phyloP scores from a whole-genome alignment of 2,797 vertebrate genomes.

The Pangasius krempfi region DNA sequence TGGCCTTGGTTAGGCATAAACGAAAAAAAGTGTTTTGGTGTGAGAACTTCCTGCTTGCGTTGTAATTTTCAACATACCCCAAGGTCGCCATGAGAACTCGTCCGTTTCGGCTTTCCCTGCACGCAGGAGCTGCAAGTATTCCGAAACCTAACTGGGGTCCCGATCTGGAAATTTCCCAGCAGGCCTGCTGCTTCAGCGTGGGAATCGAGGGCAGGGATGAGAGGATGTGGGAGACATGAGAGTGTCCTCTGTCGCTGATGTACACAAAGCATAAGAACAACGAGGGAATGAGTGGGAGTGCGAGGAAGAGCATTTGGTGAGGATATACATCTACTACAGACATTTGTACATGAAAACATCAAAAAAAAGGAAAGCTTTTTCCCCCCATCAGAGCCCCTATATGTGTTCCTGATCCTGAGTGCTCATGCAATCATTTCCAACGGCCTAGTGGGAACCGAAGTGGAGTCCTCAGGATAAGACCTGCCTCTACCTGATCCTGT shows the following conservation, averaged over 20 bases:
- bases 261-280: constrained; percentile 57
- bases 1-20: constrained; percentile 72
- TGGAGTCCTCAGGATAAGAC: constrained; percentile 66
- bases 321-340: neutral
- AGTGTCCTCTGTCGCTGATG: constrained; percentile 60
- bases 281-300: constrained; percentile 31
- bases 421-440: constrained; percentile 32
- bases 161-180: constrained; percentile 68
- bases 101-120: constrained; percentile 43
- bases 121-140: constrained; percentile 51
- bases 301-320: neutral
- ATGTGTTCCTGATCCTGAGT: constrained; percentile 18
- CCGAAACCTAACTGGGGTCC: constrained; percentile 56
- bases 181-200: constrained; percentile 62
- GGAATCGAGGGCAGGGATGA: constrained; percentile 73
- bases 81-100: constrained; percentile 52
- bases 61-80: constrained; percentile 57
- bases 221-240: constrained; percentile 66
- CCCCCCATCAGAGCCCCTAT: neutral
- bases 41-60: constrained; percentile 67
- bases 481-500: constrained; percentile 64
- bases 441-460: constrained; percentile 59
- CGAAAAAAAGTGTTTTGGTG: constrained; percentile 63
- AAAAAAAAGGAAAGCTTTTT: neutral
- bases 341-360: neutral